Percentiles rank a stretch among this genome's conserved stretches.
Evolutionary conservation across 1,140 invertebrate species (phyloP).

Genomic region (Dreissena rostriformis): DNA sequence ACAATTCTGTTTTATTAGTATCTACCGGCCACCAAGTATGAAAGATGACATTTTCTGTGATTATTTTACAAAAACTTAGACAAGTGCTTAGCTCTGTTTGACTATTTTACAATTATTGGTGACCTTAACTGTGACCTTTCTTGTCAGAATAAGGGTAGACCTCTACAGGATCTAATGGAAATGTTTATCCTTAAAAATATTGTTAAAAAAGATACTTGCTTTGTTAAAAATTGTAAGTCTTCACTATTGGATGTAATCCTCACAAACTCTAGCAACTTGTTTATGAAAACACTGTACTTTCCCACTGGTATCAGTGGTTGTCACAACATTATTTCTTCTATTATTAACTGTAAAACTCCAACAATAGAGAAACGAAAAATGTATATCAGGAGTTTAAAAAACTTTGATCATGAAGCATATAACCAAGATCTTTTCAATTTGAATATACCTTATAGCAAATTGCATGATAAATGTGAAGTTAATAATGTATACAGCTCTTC

Average conservation of each 20-base stretch:
- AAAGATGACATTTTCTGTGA: conserved; percentile 7
- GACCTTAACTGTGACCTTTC: conserved; percentile 41
- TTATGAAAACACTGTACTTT: conserved; percentile 22
- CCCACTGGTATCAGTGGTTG: conserved; percentile 45
- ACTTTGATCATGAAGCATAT: conserved; percentile 9
- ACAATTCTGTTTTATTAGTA: conserved; percentile 12
- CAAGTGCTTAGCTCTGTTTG: conserved; percentile 6
- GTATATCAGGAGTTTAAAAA: conserved; percentile 41
- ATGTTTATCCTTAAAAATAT: conserved; percentile 18
- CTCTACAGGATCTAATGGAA: conserved; percentile 33
- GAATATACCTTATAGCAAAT: background rate
- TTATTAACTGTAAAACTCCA: conserved; percentile 26
- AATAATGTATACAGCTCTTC: conserved; percentile 26
- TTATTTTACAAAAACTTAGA: conserved; percentile 13
- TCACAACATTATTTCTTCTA: conserved; percentile 47
- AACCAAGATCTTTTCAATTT: conserved; percentile 26
- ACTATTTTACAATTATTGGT: conserved; percentile 36
- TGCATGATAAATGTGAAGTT: background rate
- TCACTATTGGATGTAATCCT: conserved; percentile 25
- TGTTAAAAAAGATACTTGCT: conserved; percentile 26
- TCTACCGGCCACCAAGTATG: conserved; percentile 27
- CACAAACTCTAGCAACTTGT: conserved; percentile 11
- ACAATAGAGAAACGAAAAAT: conserved; percentile 32
- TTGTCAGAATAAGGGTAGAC: conserved; percentile 9
- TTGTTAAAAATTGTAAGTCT: background rate